These are phyloP conservation scores for Lagopus leucura DNA, from an alignment of 2,113 vertebrate species.

Conservation along the genomic window DNA sequence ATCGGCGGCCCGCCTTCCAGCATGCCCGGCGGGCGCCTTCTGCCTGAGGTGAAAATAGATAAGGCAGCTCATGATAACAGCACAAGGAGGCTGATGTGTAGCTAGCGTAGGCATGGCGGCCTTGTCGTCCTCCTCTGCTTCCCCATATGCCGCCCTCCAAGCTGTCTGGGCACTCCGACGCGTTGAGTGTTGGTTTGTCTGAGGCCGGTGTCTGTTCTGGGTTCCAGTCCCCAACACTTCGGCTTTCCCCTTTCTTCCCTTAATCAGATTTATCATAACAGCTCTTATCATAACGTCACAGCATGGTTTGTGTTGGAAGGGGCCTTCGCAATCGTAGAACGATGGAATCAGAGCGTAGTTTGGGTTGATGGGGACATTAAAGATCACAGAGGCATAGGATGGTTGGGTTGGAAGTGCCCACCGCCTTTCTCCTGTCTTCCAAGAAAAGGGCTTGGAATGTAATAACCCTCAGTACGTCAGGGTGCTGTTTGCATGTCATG, in stretches of 20 bases:
- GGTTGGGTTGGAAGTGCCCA: background rate
- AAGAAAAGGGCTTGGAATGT: conserved; percentile 42
- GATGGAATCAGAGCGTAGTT: no score
- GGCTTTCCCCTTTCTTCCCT: background rate
- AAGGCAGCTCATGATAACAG: conserved; percentile 90
- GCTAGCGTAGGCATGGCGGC: conserved; percentile 86
- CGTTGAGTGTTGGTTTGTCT: background rate
- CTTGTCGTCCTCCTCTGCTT: conserved; percentile 17
- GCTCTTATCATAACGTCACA: no score
- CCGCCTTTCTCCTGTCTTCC: background rate
- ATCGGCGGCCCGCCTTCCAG: conserved; percentile 87
- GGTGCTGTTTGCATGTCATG: no score
- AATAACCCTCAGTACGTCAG: no score
- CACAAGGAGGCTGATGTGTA: conserved; percentile 85
- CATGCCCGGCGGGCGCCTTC: conserved; percentile 90
- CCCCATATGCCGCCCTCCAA: conserved; percentile 29
- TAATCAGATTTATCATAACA: background rate
- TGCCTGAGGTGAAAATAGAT: conserved; percentile 98
- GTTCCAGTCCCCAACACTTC: background rate
- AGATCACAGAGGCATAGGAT: no score
- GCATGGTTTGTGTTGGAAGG: no score
- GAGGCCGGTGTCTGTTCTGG: background rate
- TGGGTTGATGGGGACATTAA: no score
- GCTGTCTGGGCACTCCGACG: background rate
- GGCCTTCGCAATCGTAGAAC: no score